A percentile compares a stretch with the other conserved stretches of the same genome.
phyloP scores from a whole-genome alignment of 2,797 vertebrate genomes.

The Anguilla anguilla region DNA sequence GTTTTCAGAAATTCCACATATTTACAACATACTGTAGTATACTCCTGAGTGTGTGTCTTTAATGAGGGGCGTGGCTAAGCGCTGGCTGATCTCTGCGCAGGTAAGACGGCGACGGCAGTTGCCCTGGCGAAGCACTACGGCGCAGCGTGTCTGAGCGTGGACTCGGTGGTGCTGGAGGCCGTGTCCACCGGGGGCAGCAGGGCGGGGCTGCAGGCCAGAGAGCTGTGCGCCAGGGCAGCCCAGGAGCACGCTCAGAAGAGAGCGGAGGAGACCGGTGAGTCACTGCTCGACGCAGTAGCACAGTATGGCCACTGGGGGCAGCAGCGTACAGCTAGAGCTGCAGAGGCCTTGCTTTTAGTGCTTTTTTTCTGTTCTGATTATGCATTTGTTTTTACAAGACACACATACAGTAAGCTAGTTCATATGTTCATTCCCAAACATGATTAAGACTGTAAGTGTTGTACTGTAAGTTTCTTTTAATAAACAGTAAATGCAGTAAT shows the following conservation, averaged over 20 bases:
- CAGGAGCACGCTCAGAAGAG: constrained; percentile 59
- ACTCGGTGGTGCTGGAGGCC: constrained; percentile 76
- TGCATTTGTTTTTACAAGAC: not conserved
- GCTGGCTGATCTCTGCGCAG: constrained; percentile 56
- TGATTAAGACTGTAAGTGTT: not conserved
- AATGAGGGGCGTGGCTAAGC: not conserved
- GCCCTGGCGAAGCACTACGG: constrained; percentile 75
- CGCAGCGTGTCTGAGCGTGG: constrained; percentile 71
- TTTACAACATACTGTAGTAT: too few relatives aligned
- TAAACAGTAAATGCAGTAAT: not conserved
- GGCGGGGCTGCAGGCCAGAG: constrained; percentile 66
- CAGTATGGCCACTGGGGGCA: not conserved
- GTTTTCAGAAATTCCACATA: too few relatives aligned
- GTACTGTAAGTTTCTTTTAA: not conserved
- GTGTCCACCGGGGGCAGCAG: constrained; percentile 65
- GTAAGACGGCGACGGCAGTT: constrained; percentile 68
- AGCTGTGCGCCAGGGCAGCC: constrained; percentile 72
- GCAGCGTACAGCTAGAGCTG: not conserved
- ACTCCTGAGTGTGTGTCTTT: too few relatives aligned
- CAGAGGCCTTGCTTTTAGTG: not conserved
- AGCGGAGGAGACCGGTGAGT: constrained; percentile 67
- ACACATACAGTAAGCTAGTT: not conserved
- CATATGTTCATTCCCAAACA: not conserved
- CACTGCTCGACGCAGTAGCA: not conserved
- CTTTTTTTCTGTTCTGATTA: not conserved